Evolutionary conservation across 2,797 vertebrate genomes (phyloP), one percentile per base, ranked within the genome.

Genomic region (Numenius phaeopus): DNA sequence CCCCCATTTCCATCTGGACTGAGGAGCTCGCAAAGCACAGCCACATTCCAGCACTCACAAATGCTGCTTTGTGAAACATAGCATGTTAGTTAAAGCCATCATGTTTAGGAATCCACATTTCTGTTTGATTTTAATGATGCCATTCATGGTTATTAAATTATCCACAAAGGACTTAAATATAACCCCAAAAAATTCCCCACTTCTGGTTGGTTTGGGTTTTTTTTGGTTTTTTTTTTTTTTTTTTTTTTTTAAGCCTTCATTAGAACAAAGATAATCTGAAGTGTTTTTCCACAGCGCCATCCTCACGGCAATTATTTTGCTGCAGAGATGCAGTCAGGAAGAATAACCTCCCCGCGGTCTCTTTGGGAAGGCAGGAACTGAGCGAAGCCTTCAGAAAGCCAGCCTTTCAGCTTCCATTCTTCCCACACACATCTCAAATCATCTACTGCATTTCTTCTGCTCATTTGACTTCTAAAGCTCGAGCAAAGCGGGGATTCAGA

Each of bases 381-480:
- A 97, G 76, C 42, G 6, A 91, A 78, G 89, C 39, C 90, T 87
- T 85, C 83, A 76, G 90, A 96, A 89, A 96, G 92, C 90, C 69
- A 58, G 44, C 79, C 82, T 96, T 94, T 96, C 94, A 94, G 89
- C 90, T 95, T 62, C 90, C 92, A 96, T 97, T 97, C 94, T 96
- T 96, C 92, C 90, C 95, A 78, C 87, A 92, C 92, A 72, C 94
- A 97, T 94, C 94, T 97, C 94, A 78, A 95, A 94, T 61, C 77
- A 96, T 95, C 95, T 83, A 47, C 84, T 89, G 92, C 94, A 96
- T 97, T 97, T 95, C 96, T 97, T 97, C 94, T 97, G 94, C 94
- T 96, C 90, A 76, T 95, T 96, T 97, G 95, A 94, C 89, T 97
- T 96, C 96, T 94, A 94, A 97, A 96, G 96, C 96, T 81, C 89